Evolutionary conservation across 2,113 vertebrate genomes (phyloP).

Genomic region (Poicephalus gulielmi): DNA sequence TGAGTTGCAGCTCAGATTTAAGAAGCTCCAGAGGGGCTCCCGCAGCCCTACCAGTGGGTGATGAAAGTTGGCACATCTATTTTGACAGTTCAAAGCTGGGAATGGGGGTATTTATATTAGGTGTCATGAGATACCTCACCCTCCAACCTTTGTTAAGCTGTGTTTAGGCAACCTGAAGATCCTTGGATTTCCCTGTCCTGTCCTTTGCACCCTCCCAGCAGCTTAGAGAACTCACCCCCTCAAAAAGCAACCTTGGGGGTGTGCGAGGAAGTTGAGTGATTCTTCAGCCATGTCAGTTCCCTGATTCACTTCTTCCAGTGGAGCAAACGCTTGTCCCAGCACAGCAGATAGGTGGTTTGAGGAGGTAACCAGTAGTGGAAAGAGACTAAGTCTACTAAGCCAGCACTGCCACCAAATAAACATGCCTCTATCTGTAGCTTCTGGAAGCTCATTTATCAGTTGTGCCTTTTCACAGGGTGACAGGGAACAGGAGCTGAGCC

Average conservation of each 20-base stretch:
- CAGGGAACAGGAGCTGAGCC: background rate
- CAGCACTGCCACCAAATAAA: background rate
- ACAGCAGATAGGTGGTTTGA: background rate
- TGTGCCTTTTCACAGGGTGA: background rate
- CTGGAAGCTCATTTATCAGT: background rate
- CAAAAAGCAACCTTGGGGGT: background rate
- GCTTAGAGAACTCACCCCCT: background rate
- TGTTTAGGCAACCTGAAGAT: background rate
- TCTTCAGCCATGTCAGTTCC: background rate
- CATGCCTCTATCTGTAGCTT: background rate
- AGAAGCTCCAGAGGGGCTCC: background rate
- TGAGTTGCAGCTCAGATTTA: background rate
- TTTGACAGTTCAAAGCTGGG: background rate
- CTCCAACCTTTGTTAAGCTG: background rate
- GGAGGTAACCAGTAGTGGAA: background rate
- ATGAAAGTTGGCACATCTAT: background rate
- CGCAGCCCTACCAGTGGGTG: background rate
- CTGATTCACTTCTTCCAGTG: background rate
- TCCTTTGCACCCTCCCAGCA: background rate
- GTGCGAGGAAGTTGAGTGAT: fast-evolving
- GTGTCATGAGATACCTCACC: background rate
- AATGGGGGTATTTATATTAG: background rate
- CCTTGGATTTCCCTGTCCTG: background rate
- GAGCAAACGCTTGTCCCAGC: background rate
- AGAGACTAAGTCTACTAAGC: background rate